These are phyloP conservation scores for Aporrectodea caliginosa DNA, from an alignment of 1,140 invertebrate genomes.

Conservation along the genomic window DNA sequence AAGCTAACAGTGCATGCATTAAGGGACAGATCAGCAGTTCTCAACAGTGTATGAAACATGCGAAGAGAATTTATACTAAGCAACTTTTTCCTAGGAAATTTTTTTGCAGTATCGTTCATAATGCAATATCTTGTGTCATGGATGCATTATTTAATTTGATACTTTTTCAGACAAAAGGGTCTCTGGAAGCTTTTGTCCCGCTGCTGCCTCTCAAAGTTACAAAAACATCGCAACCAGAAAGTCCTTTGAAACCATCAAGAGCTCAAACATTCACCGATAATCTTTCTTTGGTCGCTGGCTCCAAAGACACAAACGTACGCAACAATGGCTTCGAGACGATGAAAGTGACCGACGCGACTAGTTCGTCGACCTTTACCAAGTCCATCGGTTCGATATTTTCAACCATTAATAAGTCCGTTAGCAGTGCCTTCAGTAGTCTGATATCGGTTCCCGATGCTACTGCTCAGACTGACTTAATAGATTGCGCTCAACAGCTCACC, in stretches of 20 bases:
- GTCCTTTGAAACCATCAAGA: background rate
- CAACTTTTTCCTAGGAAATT: too few species aligned
- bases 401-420: slow-evolving; percentile 29
- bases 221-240: background rate
- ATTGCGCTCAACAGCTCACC: background rate
- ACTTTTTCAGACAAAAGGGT: background rate
- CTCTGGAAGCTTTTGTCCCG: background rate
- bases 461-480: background rate
- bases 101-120: background rate
- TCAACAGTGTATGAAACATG: too few species aligned
- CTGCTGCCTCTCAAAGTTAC: background rate
- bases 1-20: too few species aligned
- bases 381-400: slow-evolving; percentile 30
- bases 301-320: background rate
- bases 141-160: background rate
- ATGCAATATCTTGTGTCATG: background rate
- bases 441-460: slow-evolving; percentile 21
- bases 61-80: background rate
- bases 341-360: slow-evolving; percentile 25
- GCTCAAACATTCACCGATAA: background rate
- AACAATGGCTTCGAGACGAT: slow-evolving; percentile 20
- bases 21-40: too few species aligned
- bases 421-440: slow-evolving; percentile 28
- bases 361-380: slow-evolving; percentile 14
- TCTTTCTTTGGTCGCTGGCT: background rate